These are phyloP conservation scores for Lobophora halterata DNA, from an alignment of 2,888 invertebrate species.

Conservation along the genomic window DNA sequence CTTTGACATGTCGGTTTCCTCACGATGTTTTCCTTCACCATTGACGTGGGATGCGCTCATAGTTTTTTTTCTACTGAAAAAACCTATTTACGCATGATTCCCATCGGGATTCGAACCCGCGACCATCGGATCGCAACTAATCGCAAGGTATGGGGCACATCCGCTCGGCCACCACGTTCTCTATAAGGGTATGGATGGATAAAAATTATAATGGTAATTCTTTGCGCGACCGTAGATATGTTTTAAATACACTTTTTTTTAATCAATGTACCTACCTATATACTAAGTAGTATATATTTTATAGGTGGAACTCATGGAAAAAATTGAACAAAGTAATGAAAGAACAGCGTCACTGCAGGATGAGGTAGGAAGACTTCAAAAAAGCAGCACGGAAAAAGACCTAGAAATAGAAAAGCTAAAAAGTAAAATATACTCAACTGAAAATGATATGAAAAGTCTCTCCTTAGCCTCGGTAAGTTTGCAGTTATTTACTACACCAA, in stretches of 20 bases:
- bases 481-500: neutral
- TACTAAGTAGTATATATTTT: neutral
- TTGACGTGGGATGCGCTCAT: too few species aligned
- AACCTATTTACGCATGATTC: too few species aligned
- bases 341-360: constrained; percentile 54
- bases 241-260: constrained; percentile 1
- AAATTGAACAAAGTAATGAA: constrained; percentile 56
- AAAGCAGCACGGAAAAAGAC: constrained; percentile 50
- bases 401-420: constrained; percentile 49
- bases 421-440: constrained; percentile 43
- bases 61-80: too few species aligned
- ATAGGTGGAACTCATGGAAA: constrained; percentile 66
- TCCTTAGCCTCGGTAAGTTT: constrained; percentile 24
- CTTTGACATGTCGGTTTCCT: too few species aligned
- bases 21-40: too few species aligned
- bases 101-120: too few species aligned
- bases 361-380: constrained; percentile 44
- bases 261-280: too few species aligned
- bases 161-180: too few species aligned
- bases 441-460: constrained; percentile 40
- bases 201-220: too few species aligned
- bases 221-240: neutral
- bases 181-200: too few species aligned
- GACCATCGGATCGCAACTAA: too few species aligned
- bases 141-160: too few species aligned